Base-by-base conservation (phyloP, 2,888 invertebrate species). In the Orthosia gracilis region DNA sequence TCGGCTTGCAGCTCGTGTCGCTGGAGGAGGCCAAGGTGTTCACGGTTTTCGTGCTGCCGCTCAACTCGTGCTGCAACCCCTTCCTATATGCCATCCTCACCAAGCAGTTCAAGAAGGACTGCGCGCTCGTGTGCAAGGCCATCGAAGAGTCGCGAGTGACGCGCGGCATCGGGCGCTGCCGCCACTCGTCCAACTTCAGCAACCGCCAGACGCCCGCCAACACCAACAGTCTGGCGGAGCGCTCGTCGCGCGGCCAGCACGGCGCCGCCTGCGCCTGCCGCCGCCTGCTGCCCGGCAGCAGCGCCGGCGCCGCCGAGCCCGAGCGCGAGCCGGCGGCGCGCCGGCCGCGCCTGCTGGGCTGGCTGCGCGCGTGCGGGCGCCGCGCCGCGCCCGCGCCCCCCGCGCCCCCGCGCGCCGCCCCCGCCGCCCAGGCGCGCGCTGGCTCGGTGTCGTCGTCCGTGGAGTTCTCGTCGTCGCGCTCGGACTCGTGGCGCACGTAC, bases 1-100 rank as follows among this genome's bases (percentile, higher is more conserved):
- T 99, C 92, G 99, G 99, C 15, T 96, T 98, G 83, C 99, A 98
- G 79, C 96, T 99, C 65, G 98, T 99, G 47, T 98, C 98, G 3
- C 97, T 99, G 78, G 99, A 99, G 92, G 98, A 99, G 94, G 99
- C 99, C 63, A 99, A 99, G 96, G 98, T 98, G 86, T 99, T 98
- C 92, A 99, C 99, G 3, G 99, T 99, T 57, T 99, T 99, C 93
- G 98, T 99, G 71, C 96, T 99, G 87, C 99, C 99, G 2, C 96
- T 99, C 81, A 99, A 99, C 95, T 99, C 99, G 18, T 99, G 99
- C 94, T 99, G 99, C 95, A 99, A 99, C 95, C 99, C 99, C 0
- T 99, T 99, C 93, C 97, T 99, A 47, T 99, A 99, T 94, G 99
- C 99, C 67, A 99, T 99, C 87, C 97, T 99, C 90, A 99, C 99